These are phyloP conservation scores for Poecilia wingei DNA, from an alignment of 2,797 vertebrate species.

Conservation along the genomic window DNA sequence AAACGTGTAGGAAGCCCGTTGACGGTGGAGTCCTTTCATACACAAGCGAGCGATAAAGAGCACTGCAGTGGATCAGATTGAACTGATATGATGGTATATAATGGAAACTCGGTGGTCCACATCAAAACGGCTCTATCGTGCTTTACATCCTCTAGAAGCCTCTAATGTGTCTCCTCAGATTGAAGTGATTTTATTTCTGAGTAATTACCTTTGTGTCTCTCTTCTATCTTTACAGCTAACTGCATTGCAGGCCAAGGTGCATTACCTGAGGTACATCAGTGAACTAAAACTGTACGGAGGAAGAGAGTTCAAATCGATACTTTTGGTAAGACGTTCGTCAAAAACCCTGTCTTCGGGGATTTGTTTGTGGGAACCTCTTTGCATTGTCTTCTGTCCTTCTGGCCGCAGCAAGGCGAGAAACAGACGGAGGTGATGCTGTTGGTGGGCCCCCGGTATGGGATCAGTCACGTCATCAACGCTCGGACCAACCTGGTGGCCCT, in stretches of 20 bases:
- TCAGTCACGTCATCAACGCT: constrained; percentile 97
- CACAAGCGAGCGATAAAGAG: constrained; percentile 11
- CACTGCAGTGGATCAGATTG: constrained; percentile 38
- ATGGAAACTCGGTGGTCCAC: constrained; percentile 56
- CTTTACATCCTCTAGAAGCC: constrained; percentile 37
- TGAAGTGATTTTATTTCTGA: constrained; percentile 28
- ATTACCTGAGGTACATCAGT: constrained; percentile 98
- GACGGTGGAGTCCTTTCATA: background rate
- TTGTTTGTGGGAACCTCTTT: background rate
- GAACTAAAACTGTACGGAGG: constrained; percentile 95
- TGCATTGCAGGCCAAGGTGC: constrained; percentile 96
- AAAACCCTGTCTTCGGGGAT: background rate
- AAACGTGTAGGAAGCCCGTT: background rate
- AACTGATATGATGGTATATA: constrained; percentile 50
- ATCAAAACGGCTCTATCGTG: constrained; percentile 44
- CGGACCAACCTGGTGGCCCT: constrained; percentile 96
- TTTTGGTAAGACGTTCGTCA: constrained; percentile 84
- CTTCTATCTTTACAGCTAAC: constrained; percentile 84
- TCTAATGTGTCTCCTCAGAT: constrained; percentile 24
- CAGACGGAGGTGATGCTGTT: constrained; percentile 93
- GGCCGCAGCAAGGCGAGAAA: constrained; percentile 90
- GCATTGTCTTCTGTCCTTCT: background rate
- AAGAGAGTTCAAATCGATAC: constrained; percentile 92
- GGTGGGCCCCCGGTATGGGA: constrained; percentile 94
- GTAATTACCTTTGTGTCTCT: constrained; percentile 32